Base-by-base conservation (phyloP, 2,797 vertebrate species). In the Borostomias antarcticus region DNA sequence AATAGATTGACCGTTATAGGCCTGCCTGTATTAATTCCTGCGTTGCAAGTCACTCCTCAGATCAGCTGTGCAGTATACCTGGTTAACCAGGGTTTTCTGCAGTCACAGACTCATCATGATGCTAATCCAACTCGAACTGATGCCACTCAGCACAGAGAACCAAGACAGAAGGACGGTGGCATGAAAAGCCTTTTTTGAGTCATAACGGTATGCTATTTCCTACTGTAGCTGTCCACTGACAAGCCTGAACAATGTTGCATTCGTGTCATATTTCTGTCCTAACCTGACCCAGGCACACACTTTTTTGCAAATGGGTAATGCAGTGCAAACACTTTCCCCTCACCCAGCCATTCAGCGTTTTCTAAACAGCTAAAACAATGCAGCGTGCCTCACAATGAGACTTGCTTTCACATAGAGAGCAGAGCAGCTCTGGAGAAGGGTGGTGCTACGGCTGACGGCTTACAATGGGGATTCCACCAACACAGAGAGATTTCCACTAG, bases 321-420 rank as follows among this genome's bases (percentile, higher is more conserved):
- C 86, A 85, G 84, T 84, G 81, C 82, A 86, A 85, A 85, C 86
- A 86, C 76, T 84, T 90, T 89, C 64, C 75, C 61, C 50, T 1
- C 6, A 4, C 65, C 79, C 76, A 89, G 80, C 85, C 77, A 84
- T 91, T 92, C 88, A 91, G 89, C 87, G 80, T 78, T 90, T 90
- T 91, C 78, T 77, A 87, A 89, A 88, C 81, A 81, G 71, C 64
- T 76, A 75, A 81, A 89, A 90, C 86, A 90, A 90, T 80, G 69
- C 72, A 65, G 68, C 0, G 45, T 53, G 72, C 68, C 43, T 81
- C 69, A 89, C 86, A 87, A 87, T 82, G 79, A 80, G 71, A 45
- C 35, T 76, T 78, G 82, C 79, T 78, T 87, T 88, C 63, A 84
- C 64, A 60, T 66, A 50, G 72, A 73, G 70, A 72, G 69, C 67